These are phyloP conservation scores for Meleagris gallopavo DNA, from an alignment of 2,113 vertebrate genomes.

Conservation along the genomic window DNA sequence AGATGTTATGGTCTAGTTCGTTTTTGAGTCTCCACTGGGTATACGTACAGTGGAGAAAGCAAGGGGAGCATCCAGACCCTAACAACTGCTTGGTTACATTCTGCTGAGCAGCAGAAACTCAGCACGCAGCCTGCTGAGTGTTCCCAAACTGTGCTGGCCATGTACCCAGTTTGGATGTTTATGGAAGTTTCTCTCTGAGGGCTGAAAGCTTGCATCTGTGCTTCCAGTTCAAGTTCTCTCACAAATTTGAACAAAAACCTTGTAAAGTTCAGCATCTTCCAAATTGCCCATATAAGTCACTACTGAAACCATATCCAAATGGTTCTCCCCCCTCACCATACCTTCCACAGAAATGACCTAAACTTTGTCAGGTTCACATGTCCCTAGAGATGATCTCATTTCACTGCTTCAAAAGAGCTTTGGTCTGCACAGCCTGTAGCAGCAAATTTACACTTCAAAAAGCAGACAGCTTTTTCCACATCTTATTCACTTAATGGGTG, in stretches of 20 bases:
- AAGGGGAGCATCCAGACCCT: background rate
- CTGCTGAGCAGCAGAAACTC: background rate
- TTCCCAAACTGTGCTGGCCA: background rate
- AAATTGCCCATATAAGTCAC: conserved; percentile 55
- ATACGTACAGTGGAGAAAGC: background rate
- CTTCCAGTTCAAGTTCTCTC: conserved; percentile 36
- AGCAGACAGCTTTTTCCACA: conserved; percentile 88
- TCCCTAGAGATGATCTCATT: conserved; percentile 87
- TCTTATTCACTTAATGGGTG: conserved; percentile 90
- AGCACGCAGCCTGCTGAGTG: background rate
- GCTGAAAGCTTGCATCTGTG: conserved; percentile 35
- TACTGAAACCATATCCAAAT: conserved; percentile 50
- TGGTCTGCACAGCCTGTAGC: conserved; percentile 88
- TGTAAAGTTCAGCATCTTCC: conserved; percentile 55
- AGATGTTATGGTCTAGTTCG: background rate
- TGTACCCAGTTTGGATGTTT: background rate
- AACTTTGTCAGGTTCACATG: conserved; percentile 84
- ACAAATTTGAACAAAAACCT: conserved; percentile 31
- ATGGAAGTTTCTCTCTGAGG: conserved; percentile 28
- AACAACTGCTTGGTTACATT: background rate
- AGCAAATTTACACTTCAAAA: conserved; percentile 90
- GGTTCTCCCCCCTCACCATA: background rate
- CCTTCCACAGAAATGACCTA: conserved; percentile 82
- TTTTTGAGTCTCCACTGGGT: background rate
- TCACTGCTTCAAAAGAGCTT: conserved; percentile 88